phyloP scores from a whole-genome alignment of 2,888 invertebrate species.

The Masnerella sp. region DNA sequence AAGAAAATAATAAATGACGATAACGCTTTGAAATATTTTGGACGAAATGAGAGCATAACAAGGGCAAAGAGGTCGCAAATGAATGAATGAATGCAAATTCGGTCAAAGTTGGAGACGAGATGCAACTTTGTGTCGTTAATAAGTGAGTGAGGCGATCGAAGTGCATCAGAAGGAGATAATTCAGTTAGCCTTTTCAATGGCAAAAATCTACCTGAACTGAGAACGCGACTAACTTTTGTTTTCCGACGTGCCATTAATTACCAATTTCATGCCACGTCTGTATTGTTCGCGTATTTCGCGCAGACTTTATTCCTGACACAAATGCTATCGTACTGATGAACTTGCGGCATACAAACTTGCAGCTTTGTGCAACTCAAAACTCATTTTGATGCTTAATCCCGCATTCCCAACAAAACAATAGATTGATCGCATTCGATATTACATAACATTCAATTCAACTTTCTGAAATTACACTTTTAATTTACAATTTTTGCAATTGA shows the following conservation, averaged over 20 bases:
- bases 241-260: slow-evolving; percentile 47
- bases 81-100: slow-evolving; percentile 39
- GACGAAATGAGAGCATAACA: too few species aligned
- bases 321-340: slow-evolving; percentile 48
- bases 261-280: slow-evolving; percentile 27
- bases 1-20: too few species aligned
- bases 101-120: slow-evolving; percentile 26
- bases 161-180: slow-evolving; percentile 41
- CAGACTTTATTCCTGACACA: slow-evolving; percentile 39
- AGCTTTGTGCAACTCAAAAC: slow-evolving; percentile 17
- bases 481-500: too few species aligned
- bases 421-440: slow-evolving; percentile 7
- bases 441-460: too few species aligned
- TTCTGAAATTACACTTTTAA: background rate
- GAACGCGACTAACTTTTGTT: slow-evolving; percentile 49
- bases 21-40: too few species aligned
- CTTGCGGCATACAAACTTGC: slow-evolving; percentile 21
- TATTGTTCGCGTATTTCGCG: slow-evolving; percentile 34
- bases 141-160: slow-evolving; percentile 28
- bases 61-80: too few species aligned
- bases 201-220: slow-evolving; percentile 34
- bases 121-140: slow-evolving; percentile 28
- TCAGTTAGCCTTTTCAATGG: slow-evolving; percentile 36
- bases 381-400: slow-evolving; percentile 10
- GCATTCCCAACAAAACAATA: background rate